A percentile compares a stretch with the other conserved stretches of the same genome.
Evolutionary conservation across 2,113 vertebrate species (phyloP).

Genomic region (Eubucco bourcierii): DNA sequence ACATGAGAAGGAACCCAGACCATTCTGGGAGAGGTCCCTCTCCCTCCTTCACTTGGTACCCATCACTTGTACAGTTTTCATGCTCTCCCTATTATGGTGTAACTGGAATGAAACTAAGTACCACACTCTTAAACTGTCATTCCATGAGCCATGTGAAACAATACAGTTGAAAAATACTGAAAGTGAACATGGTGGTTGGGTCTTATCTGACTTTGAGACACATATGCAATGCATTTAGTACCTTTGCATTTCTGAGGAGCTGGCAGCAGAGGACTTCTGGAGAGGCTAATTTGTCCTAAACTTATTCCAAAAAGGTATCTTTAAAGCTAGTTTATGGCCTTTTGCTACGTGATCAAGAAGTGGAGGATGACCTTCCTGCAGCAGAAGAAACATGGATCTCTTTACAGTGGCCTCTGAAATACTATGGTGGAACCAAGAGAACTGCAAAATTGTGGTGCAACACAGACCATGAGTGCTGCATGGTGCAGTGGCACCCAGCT

Average conservation of each 20-base stretch:
- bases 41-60: not conserved
- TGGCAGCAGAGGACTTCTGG: not conserved
- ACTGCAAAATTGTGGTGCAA: not conserved
- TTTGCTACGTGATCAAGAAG: not conserved
- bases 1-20: not conserved
- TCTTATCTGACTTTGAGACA: not conserved
- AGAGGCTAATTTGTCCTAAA: not conserved
- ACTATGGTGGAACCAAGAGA: not conserved
- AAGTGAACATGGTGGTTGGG: not conserved
- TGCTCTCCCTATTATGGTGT: fast-evolving
- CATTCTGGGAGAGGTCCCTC: not conserved
- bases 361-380: not conserved
- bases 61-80: not conserved
- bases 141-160: not conserved
- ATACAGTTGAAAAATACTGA: not conserved
- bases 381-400: not conserved
- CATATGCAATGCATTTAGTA: not conserved
- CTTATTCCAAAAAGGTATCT: not conserved
- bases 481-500: not conserved
- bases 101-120: not conserved
- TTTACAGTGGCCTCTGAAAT: not conserved
- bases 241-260: not conserved
- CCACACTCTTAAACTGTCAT: too few species aligned
- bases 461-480: not conserved
- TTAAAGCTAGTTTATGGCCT: not conserved